phyloP scores from a whole-genome alignment of 1,140 invertebrate species.

The Ephestia elutella region DNA sequence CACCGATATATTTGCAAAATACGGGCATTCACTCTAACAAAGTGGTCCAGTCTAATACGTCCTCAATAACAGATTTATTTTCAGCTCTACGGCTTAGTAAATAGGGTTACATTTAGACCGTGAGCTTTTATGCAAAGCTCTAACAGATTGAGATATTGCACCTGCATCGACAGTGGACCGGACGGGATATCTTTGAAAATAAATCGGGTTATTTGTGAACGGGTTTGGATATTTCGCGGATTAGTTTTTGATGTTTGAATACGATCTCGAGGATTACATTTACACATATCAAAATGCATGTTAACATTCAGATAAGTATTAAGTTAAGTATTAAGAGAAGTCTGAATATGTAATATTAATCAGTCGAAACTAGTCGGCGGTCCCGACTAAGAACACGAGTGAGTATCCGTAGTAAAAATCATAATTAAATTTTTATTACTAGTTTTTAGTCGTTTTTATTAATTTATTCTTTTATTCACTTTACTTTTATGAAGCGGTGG shows the following conservation, averaged over 20 bases:
- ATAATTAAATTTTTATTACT: too few species aligned
- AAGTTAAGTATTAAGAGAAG: too few species aligned
- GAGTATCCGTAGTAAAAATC: too few species aligned
- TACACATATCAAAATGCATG: background rate
- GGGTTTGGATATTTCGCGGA: background rate
- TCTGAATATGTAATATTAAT: too few species aligned
- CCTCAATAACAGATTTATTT: background rate
- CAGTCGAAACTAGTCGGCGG: too few species aligned
- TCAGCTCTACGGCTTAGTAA: background rate
- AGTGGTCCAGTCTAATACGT: slow-evolving; percentile 1
- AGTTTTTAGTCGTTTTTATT: too few species aligned
- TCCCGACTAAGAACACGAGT: too few species aligned
- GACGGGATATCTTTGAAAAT: background rate
- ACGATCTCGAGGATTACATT: background rate
- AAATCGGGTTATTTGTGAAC: background rate
- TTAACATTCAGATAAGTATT: too few species aligned
- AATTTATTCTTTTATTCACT: too few species aligned
- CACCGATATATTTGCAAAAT: background rate
- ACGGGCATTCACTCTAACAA: slow-evolving; percentile 3
- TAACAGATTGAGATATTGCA: slow-evolving; percentile 3
- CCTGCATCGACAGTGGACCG: background rate
- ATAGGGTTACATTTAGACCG: background rate
- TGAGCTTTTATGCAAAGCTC: slow-evolving; percentile 1
- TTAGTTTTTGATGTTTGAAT: slow-evolving; percentile 5
- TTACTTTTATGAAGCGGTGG: too few species aligned